Conservation (phyloP, 1,140 invertebrate species). For the Melipona quadrifasciata region DNA sequence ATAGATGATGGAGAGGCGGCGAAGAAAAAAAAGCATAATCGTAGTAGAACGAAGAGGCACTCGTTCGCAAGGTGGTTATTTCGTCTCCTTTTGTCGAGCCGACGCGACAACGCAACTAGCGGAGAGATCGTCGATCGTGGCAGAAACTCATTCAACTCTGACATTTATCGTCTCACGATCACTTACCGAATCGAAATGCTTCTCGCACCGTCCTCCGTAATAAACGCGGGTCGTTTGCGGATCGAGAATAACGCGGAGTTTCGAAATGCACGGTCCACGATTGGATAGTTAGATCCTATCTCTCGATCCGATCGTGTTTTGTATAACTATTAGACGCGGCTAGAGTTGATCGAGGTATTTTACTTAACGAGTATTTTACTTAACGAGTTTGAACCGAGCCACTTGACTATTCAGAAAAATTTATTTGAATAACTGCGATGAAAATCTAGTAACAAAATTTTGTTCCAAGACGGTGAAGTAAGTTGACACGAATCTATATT, state of each 20-base stretch:
- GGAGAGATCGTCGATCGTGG: constrained; percentile 39
- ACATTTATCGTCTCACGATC: constrained; percentile 37
- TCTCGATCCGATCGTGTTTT: not conserved
- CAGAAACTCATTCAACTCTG: constrained; percentile 28
- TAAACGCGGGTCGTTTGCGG: not conserved
- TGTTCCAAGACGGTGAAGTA: no score
- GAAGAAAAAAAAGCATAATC: constrained; percentile 56
- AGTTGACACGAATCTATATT: no score
- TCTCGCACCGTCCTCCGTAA: not conserved
- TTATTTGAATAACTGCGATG: no score
- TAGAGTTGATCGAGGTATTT: not conserved
- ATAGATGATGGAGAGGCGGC: constrained; percentile 30
- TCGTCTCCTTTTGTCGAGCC: constrained; percentile 16
- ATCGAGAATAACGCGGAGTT: constrained; percentile 16
- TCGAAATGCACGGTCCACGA: not conserved
- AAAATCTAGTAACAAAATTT: no score
- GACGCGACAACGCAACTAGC: not conserved
- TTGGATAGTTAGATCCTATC: constrained; percentile 8
- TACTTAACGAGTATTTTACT: not conserved
- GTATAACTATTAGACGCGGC: not conserved
- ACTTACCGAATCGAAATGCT: constrained; percentile 22
- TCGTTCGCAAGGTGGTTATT: constrained; percentile 44
- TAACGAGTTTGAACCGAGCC: no score
- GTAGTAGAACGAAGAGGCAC: constrained; percentile 20
- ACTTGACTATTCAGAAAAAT: no score